Evolutionary conservation across 2,888 invertebrate species (phyloP), one percentile per base, ranked within the genome.

Genomic region (Dichetophora obliterata): DNA sequence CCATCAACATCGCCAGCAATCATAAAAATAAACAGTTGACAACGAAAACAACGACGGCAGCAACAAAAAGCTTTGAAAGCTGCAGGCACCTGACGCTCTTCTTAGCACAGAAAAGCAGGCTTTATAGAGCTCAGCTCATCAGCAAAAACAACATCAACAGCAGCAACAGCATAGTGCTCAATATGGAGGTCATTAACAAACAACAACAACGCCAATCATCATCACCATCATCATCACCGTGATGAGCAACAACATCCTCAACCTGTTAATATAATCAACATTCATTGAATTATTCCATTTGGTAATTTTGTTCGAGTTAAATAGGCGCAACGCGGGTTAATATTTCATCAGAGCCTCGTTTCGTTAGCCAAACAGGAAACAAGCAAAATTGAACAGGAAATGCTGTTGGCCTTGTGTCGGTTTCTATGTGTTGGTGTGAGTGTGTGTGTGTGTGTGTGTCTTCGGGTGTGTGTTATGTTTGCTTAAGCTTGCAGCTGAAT

Each of bases 221-320:
- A 34, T n/a, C 34, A 69, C 22, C n/a, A 52, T 11, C 52, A 50
- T 22, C 22, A 19, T 34, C 43, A 24, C 37, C 69, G 16, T 22
- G 16, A 43, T 43, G 43, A 19, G 27, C 31, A 27, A 57, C 16
- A 48, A 34, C 27, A 50, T 63, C 31, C 5, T 24, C 74, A 27
- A 50, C 31, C 63, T 74, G 65, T 54, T 74, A 74, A 66, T 74
- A 37, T 74, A 74, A 74, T 74, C 65, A 74, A 66, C 54, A 74
- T 54, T 54, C 65, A 74, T 74, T 74, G 54, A 74, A 66, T 74
- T 74, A 74, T 52, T 74, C 31, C 65, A 66, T 74, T 74, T 65
- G 24, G 74, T 27, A 52, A 65, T 65, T 74, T 74, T 66, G 66
- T 74, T 66, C 52, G 43, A 65, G 74, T 52, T 65, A 74, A 74